Evolutionary conservation across 2,797 vertebrate genomes (phyloP).

Genomic region (Ceryle rudis): DNA sequence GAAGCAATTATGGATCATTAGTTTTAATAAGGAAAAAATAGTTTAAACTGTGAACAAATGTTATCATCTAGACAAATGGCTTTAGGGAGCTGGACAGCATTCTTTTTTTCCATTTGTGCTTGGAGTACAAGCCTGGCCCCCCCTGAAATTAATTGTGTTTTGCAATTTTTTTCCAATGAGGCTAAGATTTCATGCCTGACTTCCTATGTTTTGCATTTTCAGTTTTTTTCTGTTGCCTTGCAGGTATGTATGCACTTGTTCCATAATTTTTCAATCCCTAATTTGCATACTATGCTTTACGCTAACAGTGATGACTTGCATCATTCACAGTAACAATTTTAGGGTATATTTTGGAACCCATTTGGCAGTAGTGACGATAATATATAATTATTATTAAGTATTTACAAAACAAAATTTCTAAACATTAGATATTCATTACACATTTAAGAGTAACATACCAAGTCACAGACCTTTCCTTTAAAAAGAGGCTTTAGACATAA

Average conservation of each 20-base stretch:
- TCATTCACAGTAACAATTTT: not conserved
- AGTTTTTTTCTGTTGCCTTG: not conserved
- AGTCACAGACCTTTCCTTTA: not conserved
- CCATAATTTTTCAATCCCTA: not conserved
- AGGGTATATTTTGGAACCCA: not conserved
- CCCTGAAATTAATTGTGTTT: not conserved
- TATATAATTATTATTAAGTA: not conserved
- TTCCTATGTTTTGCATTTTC: not conserved
- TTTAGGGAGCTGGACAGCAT: not conserved
- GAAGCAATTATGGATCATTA: constrained; percentile 9
- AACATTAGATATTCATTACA: not conserved
- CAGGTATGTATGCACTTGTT: not conserved
- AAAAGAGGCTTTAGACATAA: not conserved
- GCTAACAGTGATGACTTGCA: not conserved
- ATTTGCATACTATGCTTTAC: not conserved
- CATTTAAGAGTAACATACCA: not conserved
- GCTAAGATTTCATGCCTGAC: not conserved
- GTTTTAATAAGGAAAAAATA: constrained; percentile 32
- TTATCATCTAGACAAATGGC: not conserved
- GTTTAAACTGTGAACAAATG: not conserved
- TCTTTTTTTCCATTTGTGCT: not conserved
- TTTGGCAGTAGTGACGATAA: not conserved
- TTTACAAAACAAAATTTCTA: not conserved
- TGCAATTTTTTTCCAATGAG: not conserved
- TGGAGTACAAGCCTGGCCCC: not conserved